Base-by-base conservation (phyloP, 2,797 vertebrate species). In the Eupleurogrammus muticus region DNA sequence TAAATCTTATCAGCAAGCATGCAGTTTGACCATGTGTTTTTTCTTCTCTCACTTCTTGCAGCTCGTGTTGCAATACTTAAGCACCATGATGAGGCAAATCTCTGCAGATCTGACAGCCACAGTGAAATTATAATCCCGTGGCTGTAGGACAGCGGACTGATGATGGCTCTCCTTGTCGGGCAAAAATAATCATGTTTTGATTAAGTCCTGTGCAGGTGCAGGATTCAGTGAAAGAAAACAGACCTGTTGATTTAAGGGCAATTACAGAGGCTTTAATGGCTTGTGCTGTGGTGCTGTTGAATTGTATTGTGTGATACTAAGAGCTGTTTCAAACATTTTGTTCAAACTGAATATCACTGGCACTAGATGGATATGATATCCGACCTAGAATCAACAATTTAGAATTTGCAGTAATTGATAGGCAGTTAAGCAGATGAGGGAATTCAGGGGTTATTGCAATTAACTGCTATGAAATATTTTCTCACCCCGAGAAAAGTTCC, bases 371-470 rank as follows among this genome's bases (percentile, higher is more conserved):
- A 65, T 24, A 52, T 17, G 0, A 0, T 60, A 59, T 67, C 8
- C 0, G 28, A 16, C 40, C 52, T 20, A 4, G n/a, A 38, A 48
- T 63, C 14, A 51, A 57, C 46, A 1, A 17, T 48, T 73, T 47
- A 16, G 5, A 44, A 44, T 44, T 17, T 44, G 40, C 7, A 17
- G 5, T 17, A 44, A 16, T 44, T 17, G 40, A 7, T 44, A 44
- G 40, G 40, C 40, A 70, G 52, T 70, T 71, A 57, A 83, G 69
- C 32, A 56, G 54, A 65, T 80, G 64, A 75, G 35, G 78, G 64
- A 63, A 71, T 75, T 46, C 51, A n/a, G 67, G 51, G 76, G 66
- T 50, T 54, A 75, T 71, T 76, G 70, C 28, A 67, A 74, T 81
- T 35, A 82, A 68, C 52, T 52, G 69, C 65, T 66, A 10, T 74